A percentile compares a stretch with the other conserved stretches of the same genome.
Evolutionary conservation across 2,113 vertebrate genomes (phyloP).

Genomic region (Indri indri): DNA sequence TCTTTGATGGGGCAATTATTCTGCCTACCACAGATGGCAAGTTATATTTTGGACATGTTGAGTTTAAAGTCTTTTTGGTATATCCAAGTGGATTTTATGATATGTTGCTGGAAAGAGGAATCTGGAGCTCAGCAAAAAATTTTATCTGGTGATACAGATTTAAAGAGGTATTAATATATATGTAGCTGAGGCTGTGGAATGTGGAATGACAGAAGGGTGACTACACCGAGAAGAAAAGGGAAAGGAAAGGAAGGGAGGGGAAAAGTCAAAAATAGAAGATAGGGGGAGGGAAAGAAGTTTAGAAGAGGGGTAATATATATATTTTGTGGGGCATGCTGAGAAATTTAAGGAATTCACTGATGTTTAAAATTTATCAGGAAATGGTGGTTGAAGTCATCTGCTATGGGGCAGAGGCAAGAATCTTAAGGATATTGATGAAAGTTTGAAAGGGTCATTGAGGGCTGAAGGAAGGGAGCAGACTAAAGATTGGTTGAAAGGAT

Average conservation of each 20-base stretch:
- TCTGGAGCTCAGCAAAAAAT: background rate
- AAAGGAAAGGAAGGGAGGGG: background rate
- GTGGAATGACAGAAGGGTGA: background rate
- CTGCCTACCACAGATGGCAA: background rate
- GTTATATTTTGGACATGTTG: background rate
- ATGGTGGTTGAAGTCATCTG: background rate
- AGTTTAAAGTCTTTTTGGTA: background rate
- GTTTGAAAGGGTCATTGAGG: background rate
- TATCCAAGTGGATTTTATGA: background rate
- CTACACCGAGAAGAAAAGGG: background rate
- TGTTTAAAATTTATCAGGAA: background rate
- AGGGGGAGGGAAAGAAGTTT: background rate
- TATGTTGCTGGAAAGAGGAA: background rate
- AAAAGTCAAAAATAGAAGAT: background rate
- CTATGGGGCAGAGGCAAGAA: background rate
- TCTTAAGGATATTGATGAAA: background rate
- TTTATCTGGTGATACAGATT: background rate
- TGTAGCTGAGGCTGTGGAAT: background rate
- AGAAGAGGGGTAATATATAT: background rate
- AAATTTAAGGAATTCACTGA: background rate
- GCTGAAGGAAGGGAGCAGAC: background rate
- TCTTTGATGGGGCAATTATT: background rate
- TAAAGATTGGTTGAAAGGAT: background rate
- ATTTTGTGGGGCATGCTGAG: background rate
- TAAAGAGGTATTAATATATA: background rate